Conservation (phyloP, 2,888 invertebrate genomes). For the Stenolophus ochropezus region DNA sequence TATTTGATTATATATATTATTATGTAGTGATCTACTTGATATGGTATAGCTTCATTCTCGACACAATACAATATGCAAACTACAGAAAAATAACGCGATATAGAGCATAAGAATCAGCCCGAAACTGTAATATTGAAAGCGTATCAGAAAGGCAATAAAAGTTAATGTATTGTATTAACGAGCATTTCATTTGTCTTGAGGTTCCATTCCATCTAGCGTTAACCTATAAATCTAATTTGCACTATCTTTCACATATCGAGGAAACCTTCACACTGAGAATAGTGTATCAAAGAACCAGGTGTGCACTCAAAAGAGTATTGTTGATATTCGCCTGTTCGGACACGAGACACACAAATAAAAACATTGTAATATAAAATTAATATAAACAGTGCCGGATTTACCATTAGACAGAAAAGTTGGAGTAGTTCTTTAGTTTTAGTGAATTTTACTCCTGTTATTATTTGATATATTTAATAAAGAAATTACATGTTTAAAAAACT, state of each 20-base stretch:
- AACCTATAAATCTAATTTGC: neutral
- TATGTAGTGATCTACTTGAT: neutral
- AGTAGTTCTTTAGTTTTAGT: no score
- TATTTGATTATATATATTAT: neutral
- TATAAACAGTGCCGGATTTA: no score
- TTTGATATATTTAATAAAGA: no score
- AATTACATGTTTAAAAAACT: no score
- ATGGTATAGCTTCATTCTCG: neutral
- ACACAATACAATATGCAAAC: neutral
- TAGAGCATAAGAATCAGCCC: slow-evolving; percentile 31
- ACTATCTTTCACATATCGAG: neutral
- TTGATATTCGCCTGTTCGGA: no score
- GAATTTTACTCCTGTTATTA: no score
- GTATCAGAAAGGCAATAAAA: slow-evolving; percentile 1
- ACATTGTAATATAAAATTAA: no score
- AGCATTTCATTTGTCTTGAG: neutral
- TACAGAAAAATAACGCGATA: neutral
- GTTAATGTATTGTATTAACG: neutral
- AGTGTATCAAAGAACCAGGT: no score
- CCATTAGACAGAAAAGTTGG: no score
- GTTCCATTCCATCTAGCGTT: neutral
- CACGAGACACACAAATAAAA: no score
- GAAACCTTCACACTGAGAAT: no score
- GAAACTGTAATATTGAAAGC: neutral
- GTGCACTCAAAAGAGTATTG: no score